phyloP scores from a whole-genome alignment of 2,113 vertebrate species.

The Zingel zingel region DNA sequence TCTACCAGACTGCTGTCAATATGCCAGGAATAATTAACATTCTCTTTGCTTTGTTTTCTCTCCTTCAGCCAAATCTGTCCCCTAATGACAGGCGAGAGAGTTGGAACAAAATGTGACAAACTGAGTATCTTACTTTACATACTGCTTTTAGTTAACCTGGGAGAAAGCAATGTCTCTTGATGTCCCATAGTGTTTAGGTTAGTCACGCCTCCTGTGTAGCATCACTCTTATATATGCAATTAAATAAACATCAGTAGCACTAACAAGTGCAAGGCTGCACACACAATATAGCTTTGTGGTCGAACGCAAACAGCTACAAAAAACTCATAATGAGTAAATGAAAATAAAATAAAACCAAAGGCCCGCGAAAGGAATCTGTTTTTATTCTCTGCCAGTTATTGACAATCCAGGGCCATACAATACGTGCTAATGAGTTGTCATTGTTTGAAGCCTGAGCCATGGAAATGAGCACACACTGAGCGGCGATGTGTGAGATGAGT shows the following conservation, averaged over 20 bases:
- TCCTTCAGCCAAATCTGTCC: slow-evolving; percentile 26
- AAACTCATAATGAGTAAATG: slow-evolving; percentile 50
- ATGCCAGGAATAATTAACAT: slow-evolving; percentile 20
- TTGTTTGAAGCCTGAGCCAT: slow-evolving; percentile 63
- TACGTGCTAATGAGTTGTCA: slow-evolving; percentile 69
- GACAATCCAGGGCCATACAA: slow-evolving; percentile 54
- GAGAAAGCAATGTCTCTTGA: neutral
- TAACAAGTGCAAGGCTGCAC: slow-evolving; percentile 34
- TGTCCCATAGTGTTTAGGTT: neutral
- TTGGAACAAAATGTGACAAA: slow-evolving; percentile 4
- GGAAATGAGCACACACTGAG: slow-evolving; percentile 64
- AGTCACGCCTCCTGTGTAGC: slow-evolving; percentile 36
- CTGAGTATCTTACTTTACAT: neutral
- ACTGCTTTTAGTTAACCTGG: neutral
- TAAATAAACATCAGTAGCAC: slow-evolving; percentile 60
- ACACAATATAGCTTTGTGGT: slow-evolving; percentile 12
- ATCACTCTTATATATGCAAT: slow-evolving; percentile 55
- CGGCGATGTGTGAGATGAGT: slow-evolving; percentile 65
- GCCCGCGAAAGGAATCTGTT: slow-evolving; percentile 14
- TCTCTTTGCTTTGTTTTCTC: slow-evolving; percentile 18
- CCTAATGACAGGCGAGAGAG: neutral
- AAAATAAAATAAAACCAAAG: slow-evolving; percentile 50
- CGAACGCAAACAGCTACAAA: slow-evolving; percentile 47
- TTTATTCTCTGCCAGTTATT: slow-evolving; percentile 43
- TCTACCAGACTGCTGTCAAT: slow-evolving; percentile 13